Evolutionary conservation across 2,888 invertebrate species (phyloP).

Genomic region (Netelia inedita): DNA sequence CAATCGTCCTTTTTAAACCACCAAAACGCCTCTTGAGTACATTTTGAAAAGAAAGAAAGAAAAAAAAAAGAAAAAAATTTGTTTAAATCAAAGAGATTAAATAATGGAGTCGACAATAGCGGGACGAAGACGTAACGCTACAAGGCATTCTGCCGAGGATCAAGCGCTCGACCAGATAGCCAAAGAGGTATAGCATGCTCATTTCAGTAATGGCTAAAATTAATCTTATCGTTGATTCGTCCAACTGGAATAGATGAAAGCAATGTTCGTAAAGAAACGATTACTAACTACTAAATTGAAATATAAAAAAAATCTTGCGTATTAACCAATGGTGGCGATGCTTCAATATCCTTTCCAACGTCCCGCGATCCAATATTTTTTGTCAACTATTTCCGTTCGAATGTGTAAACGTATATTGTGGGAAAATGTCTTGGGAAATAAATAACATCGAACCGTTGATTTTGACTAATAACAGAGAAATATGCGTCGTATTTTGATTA

Average conservation of each 20-base stretch:
- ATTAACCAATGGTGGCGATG: background rate
- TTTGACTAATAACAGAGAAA: background rate
- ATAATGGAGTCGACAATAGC: slow-evolving; percentile 84
- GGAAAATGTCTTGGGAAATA: background rate
- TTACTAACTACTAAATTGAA: background rate
- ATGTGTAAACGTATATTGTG: slow-evolving; percentile 1
- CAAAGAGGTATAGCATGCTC: slow-evolving; percentile 92
- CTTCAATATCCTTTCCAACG: background rate
- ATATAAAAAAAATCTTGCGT: background rate
- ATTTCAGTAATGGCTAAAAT: slow-evolving; percentile 38
- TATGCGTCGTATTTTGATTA: too few species aligned
- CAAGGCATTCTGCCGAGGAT: slow-evolving; percentile 98
- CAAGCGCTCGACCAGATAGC: slow-evolving; percentile 98
- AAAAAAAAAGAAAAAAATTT: slow-evolving; percentile 31
- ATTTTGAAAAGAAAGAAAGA: slow-evolving; percentile 40
- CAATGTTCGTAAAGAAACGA: background rate
- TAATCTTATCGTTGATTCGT: background rate
- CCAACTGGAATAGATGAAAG: background rate
- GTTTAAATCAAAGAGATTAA: slow-evolving; percentile 65
- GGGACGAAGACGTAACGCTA: slow-evolving; percentile 92
- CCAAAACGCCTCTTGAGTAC: slow-evolving; percentile 33
- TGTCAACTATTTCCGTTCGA: background rate
- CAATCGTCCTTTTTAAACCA: slow-evolving; percentile 46
- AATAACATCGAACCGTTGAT: background rate
- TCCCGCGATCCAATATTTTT: background rate